Conservation (phyloP, 1,140 invertebrate genomes). For the Glossosoma conforme region DNA sequence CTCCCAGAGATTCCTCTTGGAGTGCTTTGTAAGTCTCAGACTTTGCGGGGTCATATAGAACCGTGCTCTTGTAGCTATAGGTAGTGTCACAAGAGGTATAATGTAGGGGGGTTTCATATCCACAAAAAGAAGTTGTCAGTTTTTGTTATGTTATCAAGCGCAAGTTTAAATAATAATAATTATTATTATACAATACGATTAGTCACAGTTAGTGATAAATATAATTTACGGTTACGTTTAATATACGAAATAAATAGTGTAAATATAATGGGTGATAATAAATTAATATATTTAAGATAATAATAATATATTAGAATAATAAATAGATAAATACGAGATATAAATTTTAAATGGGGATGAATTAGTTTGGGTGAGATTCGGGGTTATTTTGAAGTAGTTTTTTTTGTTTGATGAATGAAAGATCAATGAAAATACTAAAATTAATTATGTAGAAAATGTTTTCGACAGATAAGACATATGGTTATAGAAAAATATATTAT, state of each 20-base stretch:
- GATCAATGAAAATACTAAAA: conserved; percentile 68
- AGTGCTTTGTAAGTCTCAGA: conserved; percentile 80
- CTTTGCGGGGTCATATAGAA: conserved; percentile 75
- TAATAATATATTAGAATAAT: neutral
- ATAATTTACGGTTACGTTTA: no score
- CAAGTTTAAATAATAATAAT: conserved; percentile 23
- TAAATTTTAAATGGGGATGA: neutral
- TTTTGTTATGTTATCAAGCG: conserved; percentile 27
- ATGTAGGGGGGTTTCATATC: conserved; percentile 31
- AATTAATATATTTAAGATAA: no score
- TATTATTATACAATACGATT: neutral
- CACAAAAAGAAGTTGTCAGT: conserved; percentile 32
- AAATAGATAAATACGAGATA: neutral
- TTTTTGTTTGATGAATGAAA: conserved; percentile 77
- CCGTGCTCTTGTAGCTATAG: conserved; percentile 60
- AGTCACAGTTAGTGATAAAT: no score
- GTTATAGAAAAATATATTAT: no score
- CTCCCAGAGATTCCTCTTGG: conserved; percentile 64
- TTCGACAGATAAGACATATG: no score
- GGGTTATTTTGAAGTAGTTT: conserved; percentile 50
- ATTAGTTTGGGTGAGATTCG: conserved; percentile 13
- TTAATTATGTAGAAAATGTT: conserved; percentile 57
- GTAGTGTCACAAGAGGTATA: conserved; percentile 33
- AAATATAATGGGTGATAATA: no score
- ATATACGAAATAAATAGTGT: no score